A percentile compares a stretch with the other conserved stretches of the same genome.
phyloP scores from a whole-genome alignment of 1,140 invertebrate genomes.

The Papilio glaucus region DNA sequence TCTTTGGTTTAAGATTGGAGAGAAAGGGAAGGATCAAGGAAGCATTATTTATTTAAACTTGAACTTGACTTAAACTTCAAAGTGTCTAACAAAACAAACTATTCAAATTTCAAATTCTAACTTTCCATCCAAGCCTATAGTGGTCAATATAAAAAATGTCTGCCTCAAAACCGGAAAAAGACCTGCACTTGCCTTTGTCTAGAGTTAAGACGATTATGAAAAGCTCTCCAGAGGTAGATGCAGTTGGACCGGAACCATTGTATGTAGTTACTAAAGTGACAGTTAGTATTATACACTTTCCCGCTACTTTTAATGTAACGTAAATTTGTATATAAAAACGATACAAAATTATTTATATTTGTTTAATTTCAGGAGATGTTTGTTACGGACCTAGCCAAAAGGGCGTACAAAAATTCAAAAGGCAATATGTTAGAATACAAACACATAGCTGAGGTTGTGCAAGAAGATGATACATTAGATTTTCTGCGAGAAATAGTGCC shows the following conservation, averaged over 20 bases:
- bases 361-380: constrained; percentile 82
- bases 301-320: constrained; percentile 20
- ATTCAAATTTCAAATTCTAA: too few relatives aligned
- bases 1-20: too few relatives aligned
- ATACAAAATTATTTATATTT: background rate
- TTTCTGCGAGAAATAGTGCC: constrained; percentile 89
- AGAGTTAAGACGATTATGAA: constrained; percentile 94
- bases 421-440: constrained; percentile 86
- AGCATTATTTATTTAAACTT: too few relatives aligned
- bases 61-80: too few relatives aligned
- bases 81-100: too few relatives aligned
- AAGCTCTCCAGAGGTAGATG: constrained; percentile 92
- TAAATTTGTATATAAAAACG: background rate
- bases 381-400: constrained; percentile 86
- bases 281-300: constrained; percentile 78
- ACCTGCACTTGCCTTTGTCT: constrained; percentile 86
- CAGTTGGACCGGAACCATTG: constrained; percentile 89
- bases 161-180: constrained; percentile 71
- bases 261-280: constrained; percentile 89
- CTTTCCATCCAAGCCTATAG: too few relatives aligned
- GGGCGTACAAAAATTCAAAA: constrained; percentile 82
- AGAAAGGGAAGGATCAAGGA: too few relatives aligned
- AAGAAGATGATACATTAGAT: constrained; percentile 86
- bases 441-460: constrained; percentile 87
- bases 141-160: constrained; percentile 61